Evolutionary conservation across 2,797 vertebrate genomes (phyloP).

Genomic region (Florisuga fusca): DNA sequence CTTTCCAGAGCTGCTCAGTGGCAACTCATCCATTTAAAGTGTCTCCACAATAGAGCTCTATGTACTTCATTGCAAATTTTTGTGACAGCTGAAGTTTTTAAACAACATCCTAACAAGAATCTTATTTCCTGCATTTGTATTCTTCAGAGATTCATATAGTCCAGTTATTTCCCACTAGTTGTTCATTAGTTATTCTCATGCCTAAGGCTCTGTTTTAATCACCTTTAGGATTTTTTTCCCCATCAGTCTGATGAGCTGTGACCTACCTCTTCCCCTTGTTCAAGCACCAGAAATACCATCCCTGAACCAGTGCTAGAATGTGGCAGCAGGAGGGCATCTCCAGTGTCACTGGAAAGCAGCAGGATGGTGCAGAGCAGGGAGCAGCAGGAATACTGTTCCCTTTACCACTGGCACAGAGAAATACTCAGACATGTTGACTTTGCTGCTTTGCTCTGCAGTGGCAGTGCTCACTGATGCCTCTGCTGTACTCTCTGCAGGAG

Average conservation of each 20-base stretch:
- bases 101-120: not conserved
- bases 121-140: not conserved
- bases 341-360: not conserved
- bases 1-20: not conserved
- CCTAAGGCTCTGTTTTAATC: not conserved
- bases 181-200: not conserved
- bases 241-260: not conserved
- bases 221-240: not conserved
- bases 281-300: not conserved
- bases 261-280: not conserved
- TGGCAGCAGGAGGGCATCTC: rapidly evolving
- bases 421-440: not conserved
- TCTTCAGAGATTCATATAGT: not conserved
- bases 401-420: not conserved
- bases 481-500: not conserved
- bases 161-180: not conserved
- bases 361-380: not conserved
- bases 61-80: not conserved
- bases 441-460: not conserved
- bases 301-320: rapidly evolving
- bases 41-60: not conserved
- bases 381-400: not conserved
- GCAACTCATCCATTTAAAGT: not conserved
- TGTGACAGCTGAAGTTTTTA: not conserved
- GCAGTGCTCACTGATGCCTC: not conserved